Percentiles rank a stretch among this genome's conserved stretches.
These are phyloP conservation scores for Fabriciana adippe DNA, from an alignment of 2,888 invertebrate genomes.

Conservation along the genomic window DNA sequence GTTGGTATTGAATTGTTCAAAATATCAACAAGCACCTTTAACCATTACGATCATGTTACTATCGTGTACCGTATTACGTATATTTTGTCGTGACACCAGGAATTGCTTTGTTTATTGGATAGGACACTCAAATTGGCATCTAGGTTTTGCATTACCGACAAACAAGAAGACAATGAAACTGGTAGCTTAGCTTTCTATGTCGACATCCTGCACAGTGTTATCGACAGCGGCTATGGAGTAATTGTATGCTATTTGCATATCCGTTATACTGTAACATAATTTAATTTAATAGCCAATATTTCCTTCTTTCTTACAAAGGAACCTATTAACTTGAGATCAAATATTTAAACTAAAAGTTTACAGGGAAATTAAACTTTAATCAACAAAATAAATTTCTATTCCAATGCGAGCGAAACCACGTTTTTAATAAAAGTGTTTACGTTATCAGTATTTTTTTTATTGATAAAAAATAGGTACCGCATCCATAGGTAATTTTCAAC, in stretches of 20 bases:
- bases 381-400: no score
- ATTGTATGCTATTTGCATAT: slow-evolving; percentile 7
- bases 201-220: slow-evolving; percentile 9
- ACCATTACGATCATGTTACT: slow-evolving; percentile 26
- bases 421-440: no score
- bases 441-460: background rate
- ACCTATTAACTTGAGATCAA: background rate
- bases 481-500: slow-evolving; percentile 30
- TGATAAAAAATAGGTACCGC: background rate
- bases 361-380: no score
- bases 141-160: slow-evolving; percentile 11
- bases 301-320: no score
- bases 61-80: slow-evolving; percentile 24
- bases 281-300: no score
- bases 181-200: slow-evolving; percentile 14
- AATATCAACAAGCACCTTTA: slow-evolving; percentile 41
- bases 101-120: slow-evolving; percentile 26
- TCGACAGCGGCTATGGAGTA: slow-evolving; percentile 3
- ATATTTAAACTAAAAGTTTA: no score
- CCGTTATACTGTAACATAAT: background rate
- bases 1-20: slow-evolving; percentile 41
- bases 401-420: no score
- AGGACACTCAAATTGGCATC: slow-evolving; percentile 17
- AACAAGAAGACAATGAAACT: slow-evolving; percentile 20
- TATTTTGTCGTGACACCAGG: slow-evolving; percentile 27